Percentiles rank a stretch among this genome's conserved stretches.
Conservation (phyloP, 2,888 invertebrate genomes). For the Aleiodes testaceus region DNA sequence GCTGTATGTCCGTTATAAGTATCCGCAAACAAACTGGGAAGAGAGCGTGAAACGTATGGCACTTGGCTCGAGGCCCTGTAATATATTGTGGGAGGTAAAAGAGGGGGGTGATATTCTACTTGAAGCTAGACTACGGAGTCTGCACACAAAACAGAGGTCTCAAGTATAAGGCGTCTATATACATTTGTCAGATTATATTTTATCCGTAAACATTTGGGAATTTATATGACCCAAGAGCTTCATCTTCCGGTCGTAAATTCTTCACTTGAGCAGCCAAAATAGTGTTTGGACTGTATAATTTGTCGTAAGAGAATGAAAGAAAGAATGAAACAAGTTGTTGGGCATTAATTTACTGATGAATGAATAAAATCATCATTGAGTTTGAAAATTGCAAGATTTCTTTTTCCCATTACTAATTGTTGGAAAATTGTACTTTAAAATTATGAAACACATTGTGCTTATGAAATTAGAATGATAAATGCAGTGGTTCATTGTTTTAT, state of each 20-base stretch:
- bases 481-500: conserved; percentile 19
- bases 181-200: conserved; percentile 58
- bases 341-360: not conserved
- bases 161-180: conserved; percentile 43
- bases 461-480: not conserved
- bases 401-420: not conserved
- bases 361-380: not conserved
- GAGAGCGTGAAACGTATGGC: conserved; percentile 28
- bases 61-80: conserved; percentile 22
- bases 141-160: conserved; percentile 12
- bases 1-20: conserved; percentile 19
- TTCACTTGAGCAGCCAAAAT: conserved; percentile 22
- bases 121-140: not conserved
- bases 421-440: not conserved
- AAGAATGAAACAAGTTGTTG: not conserved
- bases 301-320: conserved; percentile 5
- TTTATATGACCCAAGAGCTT: conserved; percentile 52
- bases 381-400: not conserved
- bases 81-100: not conserved
- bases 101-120: not conserved
- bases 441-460: not conserved
- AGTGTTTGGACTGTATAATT: conserved; percentile 13
- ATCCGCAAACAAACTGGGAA: conserved; percentile 15
- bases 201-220: conserved; percentile 57
- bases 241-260: conserved; percentile 47